Conservation (phyloP, 2,113 vertebrate genomes). For the Chlorodrepanis virens region DNA sequence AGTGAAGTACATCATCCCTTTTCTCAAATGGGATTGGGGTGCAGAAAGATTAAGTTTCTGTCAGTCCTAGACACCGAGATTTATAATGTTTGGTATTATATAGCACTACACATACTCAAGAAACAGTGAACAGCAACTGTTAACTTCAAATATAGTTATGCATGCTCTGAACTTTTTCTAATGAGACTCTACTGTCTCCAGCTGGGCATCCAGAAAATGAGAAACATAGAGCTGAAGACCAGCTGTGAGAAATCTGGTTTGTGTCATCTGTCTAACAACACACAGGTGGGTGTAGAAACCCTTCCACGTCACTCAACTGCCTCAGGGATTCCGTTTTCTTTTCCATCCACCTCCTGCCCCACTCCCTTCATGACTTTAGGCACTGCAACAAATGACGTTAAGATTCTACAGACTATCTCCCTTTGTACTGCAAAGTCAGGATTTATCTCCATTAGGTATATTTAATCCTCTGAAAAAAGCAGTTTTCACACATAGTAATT, state of each 20-base stretch:
- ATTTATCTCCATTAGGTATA: background rate
- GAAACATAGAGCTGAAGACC: background rate
- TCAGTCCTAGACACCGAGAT: background rate
- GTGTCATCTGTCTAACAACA: background rate
- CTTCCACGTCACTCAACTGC: fast-evolving
- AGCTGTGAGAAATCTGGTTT: conserved; percentile 1
- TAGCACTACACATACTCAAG: background rate
- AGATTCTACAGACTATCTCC: background rate
- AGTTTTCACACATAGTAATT: background rate
- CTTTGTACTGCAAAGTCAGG: background rate
- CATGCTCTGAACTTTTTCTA: background rate
- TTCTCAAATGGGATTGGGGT: background rate
- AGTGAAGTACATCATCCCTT: background rate
- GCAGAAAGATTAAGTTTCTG: background rate
- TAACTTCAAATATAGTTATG: background rate
- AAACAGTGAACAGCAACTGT: background rate
- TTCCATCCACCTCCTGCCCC: background rate
- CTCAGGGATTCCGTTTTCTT: background rate
- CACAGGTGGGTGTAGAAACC: background rate
- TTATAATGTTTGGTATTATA: background rate
- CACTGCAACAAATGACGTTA: background rate
- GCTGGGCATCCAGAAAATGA: background rate
- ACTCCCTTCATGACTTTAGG: background rate
- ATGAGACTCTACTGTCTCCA: background rate
- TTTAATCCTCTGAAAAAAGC: background rate